Base-by-base conservation (phyloP, 1,140 invertebrate species). In the Apocrypta bakeri region DNA sequence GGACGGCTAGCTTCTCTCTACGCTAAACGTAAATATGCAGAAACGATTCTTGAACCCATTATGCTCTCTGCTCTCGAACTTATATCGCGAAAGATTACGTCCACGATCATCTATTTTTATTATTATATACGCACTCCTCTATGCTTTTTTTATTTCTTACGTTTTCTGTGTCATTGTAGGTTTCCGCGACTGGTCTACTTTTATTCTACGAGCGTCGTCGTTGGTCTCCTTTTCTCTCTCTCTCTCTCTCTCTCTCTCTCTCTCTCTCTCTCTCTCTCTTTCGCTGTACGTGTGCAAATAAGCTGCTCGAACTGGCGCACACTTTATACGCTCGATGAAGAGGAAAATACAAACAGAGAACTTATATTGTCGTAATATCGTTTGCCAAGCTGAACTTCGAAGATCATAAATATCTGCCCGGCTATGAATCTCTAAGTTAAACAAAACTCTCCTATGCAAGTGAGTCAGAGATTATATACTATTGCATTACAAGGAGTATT, bases 11-110 rank as follows among this genome's bases (percentile, higher is more conserved):
- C 33, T 37, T 29, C 61, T 9, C 27, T n/a, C 56, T 61, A 66
- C 37, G 37, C 71, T 80, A 73, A 63, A 80, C 56, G 29, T 56
- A 81, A 81, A 81, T 74, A 75, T 68, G 12, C 24, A 81, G 61
- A 64, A 81, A 73, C 31, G 56, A 63, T 63, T 61, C 42, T 80
- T 64, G 31, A 73, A 75, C 37, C 61, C 25, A 81, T 81, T 81
- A 81, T 9, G 37, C 42, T 12, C 12, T 33, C 21, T n/a, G 78
- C 31, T 42, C 42, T 81, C 27, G 9, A 61, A 71, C 37, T n/a
- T 37, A 7, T 48, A 3, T 61, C 68, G 68, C 33, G 25, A 29
- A 71, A 56, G n/a, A 71, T 71, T 69, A 29, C 12, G 21, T 24
- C 21, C 3, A 14, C 68, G n/a, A n/a, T n/a, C n/a, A n/a, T 24